Evolutionary conservation across 2,797 vertebrate genomes (phyloP).

Genomic region (Euphonia xanthogaster): DNA sequence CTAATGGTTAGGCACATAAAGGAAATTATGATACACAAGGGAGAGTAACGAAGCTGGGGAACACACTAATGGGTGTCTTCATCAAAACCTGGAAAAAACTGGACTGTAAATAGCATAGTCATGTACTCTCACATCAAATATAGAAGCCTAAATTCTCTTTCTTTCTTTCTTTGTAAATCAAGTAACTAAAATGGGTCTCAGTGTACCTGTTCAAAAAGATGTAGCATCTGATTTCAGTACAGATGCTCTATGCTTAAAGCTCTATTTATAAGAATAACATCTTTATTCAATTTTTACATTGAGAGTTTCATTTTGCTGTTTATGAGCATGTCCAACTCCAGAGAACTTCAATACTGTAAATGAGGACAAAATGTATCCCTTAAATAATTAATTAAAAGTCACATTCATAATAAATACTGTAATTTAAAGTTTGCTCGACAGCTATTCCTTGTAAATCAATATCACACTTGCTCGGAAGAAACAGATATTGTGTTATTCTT

Average conservation of each 20-base stretch:
- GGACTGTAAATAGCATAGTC: background rate
- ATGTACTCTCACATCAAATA: background rate
- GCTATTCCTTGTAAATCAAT: conserved; percentile 35
- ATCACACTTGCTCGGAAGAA: background rate
- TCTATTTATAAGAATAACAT: background rate
- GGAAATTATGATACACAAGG: background rate
- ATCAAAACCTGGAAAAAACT: background rate
- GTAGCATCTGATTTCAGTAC: background rate
- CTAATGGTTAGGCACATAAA: background rate
- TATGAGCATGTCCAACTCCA: background rate
- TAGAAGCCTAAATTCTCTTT: background rate
- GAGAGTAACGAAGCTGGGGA: background rate
- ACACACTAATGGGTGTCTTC: background rate
- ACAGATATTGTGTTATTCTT: background rate
- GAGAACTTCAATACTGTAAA: conserved; percentile 16
- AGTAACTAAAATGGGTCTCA: background rate
- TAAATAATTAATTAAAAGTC: conserved; percentile 40
- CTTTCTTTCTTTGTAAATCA: background rate
- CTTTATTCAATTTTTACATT: background rate
- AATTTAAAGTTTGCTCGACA: conserved; percentile 44
- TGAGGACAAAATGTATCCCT: background rate
- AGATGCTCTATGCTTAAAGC: background rate
- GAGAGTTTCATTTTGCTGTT: background rate
- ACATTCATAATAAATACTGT: conserved; percentile 39
- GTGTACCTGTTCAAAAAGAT: background rate